Evolutionary conservation across 2,113 vertebrate species (phyloP).

Genomic region (Anguilla rostrata): DNA sequence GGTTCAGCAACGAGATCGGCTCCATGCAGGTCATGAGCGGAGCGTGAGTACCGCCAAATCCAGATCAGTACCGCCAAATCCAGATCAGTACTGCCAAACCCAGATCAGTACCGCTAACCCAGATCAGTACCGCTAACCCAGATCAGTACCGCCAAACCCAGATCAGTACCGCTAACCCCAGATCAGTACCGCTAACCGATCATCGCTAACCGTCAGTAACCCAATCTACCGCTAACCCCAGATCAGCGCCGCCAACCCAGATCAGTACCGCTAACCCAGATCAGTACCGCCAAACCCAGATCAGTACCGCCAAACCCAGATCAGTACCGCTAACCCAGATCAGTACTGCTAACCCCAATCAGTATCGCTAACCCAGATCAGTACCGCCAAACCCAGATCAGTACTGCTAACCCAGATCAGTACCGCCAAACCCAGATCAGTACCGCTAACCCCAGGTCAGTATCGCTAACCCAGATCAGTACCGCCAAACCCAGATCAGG

Average conservation of each 20-base stretch:
- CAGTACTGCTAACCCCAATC: background rate
- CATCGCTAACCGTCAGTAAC: no score
- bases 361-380: background rate
- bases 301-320: background rate
- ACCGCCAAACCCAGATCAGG: background rate
- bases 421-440: no score
- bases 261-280: background rate
- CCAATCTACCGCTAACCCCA: background rate
- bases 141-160: background rate
- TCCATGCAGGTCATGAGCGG: conserved; percentile 89
- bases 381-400: no score
- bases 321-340: conserved; percentile 58
- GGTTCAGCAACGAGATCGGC: conserved; percentile 91
- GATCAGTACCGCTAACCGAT: background rate
- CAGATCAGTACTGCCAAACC: background rate
- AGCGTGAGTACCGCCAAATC: conserved; percentile 77
- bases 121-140: background rate
- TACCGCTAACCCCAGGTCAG: no score
- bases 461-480: no score
- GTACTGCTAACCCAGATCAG: no score
- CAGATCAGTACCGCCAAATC: background rate
- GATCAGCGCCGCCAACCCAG: background rate
- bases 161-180: background rate
- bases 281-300: background rate
- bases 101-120: background rate